Conservation (phyloP, 2,888 invertebrate genomes). For the Drosophila testacea region DNA sequence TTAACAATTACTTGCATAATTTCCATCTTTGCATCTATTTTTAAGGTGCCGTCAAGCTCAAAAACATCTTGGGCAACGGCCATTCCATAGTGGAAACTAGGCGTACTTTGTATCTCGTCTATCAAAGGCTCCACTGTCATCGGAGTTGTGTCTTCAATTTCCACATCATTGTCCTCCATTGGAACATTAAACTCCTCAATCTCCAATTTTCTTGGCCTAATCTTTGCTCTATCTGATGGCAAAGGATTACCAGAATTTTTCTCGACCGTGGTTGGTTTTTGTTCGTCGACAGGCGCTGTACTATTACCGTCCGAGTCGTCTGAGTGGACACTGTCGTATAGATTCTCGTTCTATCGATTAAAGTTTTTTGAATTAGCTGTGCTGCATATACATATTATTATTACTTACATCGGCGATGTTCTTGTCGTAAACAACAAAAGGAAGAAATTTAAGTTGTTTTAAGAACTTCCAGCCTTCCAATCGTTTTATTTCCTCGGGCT, state of each 20-base stretch:
- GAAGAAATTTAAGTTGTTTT: conserved; percentile 44
- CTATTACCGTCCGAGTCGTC: conserved; percentile 44
- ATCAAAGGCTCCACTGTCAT: conserved; percentile 26
- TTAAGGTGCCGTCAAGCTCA: conserved; percentile 45
- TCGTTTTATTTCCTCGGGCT: conserved; percentile 48
- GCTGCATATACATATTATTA: neutral
- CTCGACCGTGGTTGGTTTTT: neutral
- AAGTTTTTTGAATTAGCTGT: neutral
- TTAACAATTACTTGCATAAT: conserved; percentile 58
- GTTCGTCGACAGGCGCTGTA: conserved; percentile 15
- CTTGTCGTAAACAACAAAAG: conserved; percentile 32
- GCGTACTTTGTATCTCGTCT: conserved; percentile 35
- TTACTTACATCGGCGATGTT: conserved; percentile 39
- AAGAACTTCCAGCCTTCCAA: conserved; percentile 54
- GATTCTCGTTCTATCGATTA: conserved; percentile 36
- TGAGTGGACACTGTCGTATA: conserved; percentile 49
- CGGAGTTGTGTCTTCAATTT: conserved; percentile 47
- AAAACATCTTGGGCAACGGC: conserved; percentile 57
- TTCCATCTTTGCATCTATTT: conserved; percentile 58
- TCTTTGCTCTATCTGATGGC: neutral
- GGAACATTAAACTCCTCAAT: conserved; percentile 52
- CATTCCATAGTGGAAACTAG: conserved; percentile 55
- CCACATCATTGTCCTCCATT: conserved; percentile 44
- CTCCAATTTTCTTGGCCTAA: conserved; percentile 12
- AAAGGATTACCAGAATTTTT: neutral